Evolutionary conservation across 1,140 invertebrate species (phyloP).

Genomic region (Plutomurus gul): DNA sequence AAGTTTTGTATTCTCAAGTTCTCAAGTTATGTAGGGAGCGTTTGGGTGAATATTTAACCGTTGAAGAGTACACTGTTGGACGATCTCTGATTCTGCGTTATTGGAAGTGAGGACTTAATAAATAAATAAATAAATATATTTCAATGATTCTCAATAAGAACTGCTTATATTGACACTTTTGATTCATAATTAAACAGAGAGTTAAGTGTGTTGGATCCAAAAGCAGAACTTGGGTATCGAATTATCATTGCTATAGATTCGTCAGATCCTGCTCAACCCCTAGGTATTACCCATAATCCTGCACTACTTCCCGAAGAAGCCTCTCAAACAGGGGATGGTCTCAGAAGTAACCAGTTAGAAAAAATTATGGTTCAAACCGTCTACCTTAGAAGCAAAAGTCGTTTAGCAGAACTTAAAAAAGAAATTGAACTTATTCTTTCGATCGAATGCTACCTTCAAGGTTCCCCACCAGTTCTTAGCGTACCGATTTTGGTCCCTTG

Average conservation of each 20-base stretch:
- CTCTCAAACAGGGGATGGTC: conserved; percentile 40
- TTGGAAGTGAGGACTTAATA: conserved; percentile 71
- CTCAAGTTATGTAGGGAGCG: conserved; percentile 82
- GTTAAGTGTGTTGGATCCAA: conserved; percentile 63
- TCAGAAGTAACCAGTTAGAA: conserved; percentile 48
- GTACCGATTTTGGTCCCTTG: conserved; percentile 87
- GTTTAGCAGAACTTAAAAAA: conserved; percentile 81
- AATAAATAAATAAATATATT: conserved; percentile 50
- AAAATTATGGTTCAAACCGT: conserved; percentile 92
- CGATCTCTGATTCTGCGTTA: conserved; percentile 88
- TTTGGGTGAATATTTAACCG: conserved; percentile 84
- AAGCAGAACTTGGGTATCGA: conserved; percentile 82
- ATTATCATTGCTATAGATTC: conserved; percentile 87
- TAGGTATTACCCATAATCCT: conserved; percentile 86
- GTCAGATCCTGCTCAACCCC: conserved; percentile 75
- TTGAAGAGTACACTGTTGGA: conserved; percentile 90
- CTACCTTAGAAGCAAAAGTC: conserved; percentile 83
- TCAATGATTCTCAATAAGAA: conserved; percentile 48
- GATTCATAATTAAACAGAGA: conserved; percentile 42
- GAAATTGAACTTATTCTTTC: conserved; percentile 62
- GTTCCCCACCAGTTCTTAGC: conserved; percentile 87
- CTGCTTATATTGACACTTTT: neutral
- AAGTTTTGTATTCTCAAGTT: conserved; percentile 94
- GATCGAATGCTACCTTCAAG: conserved; percentile 67
- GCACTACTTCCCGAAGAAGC: conserved; percentile 72